Conservation (phyloP, 2,888 invertebrate species). For the Ferrisia virgata region DNA sequence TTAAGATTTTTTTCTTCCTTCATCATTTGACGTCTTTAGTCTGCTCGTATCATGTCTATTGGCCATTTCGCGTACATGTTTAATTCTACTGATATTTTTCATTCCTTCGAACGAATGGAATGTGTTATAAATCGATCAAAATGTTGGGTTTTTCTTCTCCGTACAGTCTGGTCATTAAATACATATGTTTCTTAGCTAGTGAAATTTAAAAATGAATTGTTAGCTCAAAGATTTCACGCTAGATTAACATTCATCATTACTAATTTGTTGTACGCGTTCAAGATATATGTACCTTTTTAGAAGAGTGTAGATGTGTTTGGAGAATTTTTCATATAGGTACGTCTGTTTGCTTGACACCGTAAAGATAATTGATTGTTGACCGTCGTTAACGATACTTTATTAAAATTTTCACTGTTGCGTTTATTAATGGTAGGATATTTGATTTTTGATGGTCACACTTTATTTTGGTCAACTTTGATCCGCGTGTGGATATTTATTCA, state of each 20-base stretch:
- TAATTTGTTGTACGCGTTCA: neutral
- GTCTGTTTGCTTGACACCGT: neutral
- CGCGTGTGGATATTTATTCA: neutral
- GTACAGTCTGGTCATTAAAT: too few relatives aligned
- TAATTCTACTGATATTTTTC: neutral
- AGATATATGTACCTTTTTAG: neutral
- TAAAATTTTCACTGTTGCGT: neutral
- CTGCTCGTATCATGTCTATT: neutral
- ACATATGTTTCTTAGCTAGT: too few relatives aligned
- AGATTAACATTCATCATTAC: neutral
- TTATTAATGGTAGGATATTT: neutral
- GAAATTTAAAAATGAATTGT: neutral
- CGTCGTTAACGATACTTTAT: neutral
- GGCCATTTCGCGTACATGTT: neutral
- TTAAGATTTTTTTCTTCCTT: neutral
- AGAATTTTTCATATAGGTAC: neutral
- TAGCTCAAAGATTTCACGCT: neutral
- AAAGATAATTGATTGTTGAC: neutral
- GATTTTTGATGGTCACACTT: neutral
- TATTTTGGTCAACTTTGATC: neutral
- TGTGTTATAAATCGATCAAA: neutral
- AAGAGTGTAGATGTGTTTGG: neutral
- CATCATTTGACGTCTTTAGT: neutral
- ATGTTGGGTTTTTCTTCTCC: neutral
- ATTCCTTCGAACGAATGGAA: neutral